A percentile compares a stretch with the other conserved stretches of the same genome.
Evolutionary conservation across 2,797 vertebrate species (phyloP).

Genomic region (Sebastes iracundus): DNA sequence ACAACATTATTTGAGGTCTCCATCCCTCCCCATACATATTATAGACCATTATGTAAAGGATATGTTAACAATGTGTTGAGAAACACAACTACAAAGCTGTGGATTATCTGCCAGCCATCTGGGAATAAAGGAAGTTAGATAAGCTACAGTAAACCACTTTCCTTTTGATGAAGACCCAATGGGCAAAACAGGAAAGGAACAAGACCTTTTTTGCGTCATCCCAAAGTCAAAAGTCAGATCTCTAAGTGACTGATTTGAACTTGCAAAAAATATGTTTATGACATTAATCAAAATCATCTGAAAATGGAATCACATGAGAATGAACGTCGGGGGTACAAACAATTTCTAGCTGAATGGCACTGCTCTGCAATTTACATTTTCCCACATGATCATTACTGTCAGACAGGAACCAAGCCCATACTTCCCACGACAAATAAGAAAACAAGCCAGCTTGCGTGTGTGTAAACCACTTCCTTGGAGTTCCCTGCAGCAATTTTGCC

Average conservation of each 20-base stretch:
- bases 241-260: background rate
- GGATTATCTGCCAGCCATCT: slow-evolving; percentile 21
- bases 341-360: background rate
- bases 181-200: background rate
- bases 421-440: background rate
- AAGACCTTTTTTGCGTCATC: background rate
- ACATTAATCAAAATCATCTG: background rate
- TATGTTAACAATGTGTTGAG: background rate
- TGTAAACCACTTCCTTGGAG: background rate
- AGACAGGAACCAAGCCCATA: slow-evolving; percentile 3
- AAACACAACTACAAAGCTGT: background rate
- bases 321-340: background rate
- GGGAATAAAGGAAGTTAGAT: slow-evolving; percentile 40
- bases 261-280: background rate
- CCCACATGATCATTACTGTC: background rate
- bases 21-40: background rate
- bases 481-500: background rate
- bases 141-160: background rate
- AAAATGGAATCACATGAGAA: background rate
- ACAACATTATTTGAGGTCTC: background rate
- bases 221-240: background rate
- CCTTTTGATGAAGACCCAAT: background rate
- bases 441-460: background rate
- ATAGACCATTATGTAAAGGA: background rate
- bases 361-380: background rate